Conservation (phyloP, 2,113 vertebrate genomes). For the Vulpes lagopus region DNA sequence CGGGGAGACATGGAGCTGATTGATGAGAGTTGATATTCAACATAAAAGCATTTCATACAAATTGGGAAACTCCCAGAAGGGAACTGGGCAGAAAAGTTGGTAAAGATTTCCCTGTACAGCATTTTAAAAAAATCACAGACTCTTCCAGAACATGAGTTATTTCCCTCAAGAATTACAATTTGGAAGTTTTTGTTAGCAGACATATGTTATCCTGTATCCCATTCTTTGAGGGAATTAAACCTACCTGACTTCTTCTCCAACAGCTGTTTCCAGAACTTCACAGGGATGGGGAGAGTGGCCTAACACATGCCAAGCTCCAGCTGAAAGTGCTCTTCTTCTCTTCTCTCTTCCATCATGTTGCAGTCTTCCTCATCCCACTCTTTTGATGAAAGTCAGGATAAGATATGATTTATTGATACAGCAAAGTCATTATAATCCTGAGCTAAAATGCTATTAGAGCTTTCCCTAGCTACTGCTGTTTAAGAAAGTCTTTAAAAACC, state of each 20-base stretch:
- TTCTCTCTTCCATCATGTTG: conserved; percentile 63
- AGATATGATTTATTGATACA: conserved; percentile 85
- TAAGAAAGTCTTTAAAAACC: conserved; percentile 88
- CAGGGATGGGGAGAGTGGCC: conserved; percentile 64
- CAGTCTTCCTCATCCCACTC: conserved; percentile 80
- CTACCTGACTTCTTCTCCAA: conserved; percentile 76
- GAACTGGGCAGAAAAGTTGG: conserved; percentile 11
- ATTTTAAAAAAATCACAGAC: background rate
- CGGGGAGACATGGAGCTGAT: conserved; percentile 5
- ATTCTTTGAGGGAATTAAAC: conserved; percentile 65
- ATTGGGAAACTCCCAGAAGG: conserved; percentile 46
- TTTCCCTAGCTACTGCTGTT: conserved; percentile 84
- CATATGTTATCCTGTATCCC: background rate
- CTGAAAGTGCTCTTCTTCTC: conserved; percentile 52
- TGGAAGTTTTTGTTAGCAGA: background rate
- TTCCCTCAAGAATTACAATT: background rate
- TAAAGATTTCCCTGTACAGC: background rate
- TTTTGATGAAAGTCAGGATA: conserved; percentile 85
- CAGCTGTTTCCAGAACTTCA: conserved; percentile 62
- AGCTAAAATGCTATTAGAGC: conserved; percentile 85
- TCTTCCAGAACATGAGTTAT: conserved; percentile 17
- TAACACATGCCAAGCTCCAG: conserved; percentile 44
- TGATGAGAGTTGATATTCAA: conserved; percentile 65
- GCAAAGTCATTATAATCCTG: conserved; percentile 84
- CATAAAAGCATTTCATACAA: conserved; percentile 60